Percentiles rank a stretch among this genome's conserved stretches.
These are phyloP conservation scores for Vanacampus margaritifer DNA, from an alignment of 2,113 vertebrate genomes.

Conservation along the genomic window DNA sequence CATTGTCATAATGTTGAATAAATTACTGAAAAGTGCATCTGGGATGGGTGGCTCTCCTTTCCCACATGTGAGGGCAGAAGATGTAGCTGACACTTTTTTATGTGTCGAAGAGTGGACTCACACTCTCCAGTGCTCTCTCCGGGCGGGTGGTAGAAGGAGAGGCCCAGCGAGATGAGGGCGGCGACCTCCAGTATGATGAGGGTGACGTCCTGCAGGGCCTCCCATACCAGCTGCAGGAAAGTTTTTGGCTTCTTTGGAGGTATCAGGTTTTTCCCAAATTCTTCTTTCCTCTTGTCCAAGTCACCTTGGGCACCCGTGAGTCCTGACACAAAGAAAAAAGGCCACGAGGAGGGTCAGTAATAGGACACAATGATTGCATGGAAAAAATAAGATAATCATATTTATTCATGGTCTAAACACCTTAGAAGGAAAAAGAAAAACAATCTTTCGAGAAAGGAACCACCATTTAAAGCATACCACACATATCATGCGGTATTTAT, in stretches of 20 bases:
- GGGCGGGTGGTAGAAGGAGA: slow-evolving; percentile 95
- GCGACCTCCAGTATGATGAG: slow-evolving; percentile 98
- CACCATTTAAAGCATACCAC: not conserved
- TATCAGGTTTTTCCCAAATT: slow-evolving; percentile 96
- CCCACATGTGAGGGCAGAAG: not conserved
- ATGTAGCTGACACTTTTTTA: not conserved
- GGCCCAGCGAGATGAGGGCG: slow-evolving; percentile 93
- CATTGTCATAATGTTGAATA: not conserved
- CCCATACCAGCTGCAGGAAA: slow-evolving; percentile 98
- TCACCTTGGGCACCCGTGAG: slow-evolving; percentile 84
- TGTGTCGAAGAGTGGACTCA: slow-evolving; percentile 57
- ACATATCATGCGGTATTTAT: not conserved
- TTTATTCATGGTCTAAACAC: not conserved
- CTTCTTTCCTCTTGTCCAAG: slow-evolving; percentile 93
- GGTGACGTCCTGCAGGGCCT: slow-evolving; percentile 97
- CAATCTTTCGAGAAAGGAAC: not conserved
- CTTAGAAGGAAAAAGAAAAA: not conserved
- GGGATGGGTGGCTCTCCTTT: not conserved
- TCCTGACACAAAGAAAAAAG: slow-evolving; percentile 68
- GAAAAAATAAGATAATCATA: not conserved
- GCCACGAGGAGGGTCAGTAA: not conserved
- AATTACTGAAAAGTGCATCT: not conserved
- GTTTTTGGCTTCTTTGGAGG: slow-evolving; percentile 99
- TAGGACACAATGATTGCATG: not conserved
- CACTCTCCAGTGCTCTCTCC: slow-evolving; percentile 83